Evolutionary conservation across 2,797 vertebrate species (phyloP), one percentile per base, ranked within the genome.

Genomic region (Vultur gryphus): DNA sequence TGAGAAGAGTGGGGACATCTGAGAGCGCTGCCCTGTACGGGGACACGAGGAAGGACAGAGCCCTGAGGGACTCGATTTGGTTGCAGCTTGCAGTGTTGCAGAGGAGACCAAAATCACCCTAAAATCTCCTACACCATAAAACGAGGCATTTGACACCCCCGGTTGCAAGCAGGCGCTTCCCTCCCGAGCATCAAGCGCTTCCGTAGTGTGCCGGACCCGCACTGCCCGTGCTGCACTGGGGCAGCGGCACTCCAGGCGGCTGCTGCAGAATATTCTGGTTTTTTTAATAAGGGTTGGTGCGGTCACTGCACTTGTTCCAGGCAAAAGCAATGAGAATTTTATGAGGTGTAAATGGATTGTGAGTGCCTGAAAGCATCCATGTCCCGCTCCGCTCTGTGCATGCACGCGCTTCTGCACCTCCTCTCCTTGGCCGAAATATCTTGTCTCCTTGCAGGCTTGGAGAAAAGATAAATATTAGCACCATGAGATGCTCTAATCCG

Each of bases 271-370:
- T 37, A 37, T 96, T 46, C 59, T 25, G 57, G 41, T 57, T 6
- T 48, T 81, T 97, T 77, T 82, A 84, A 72, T 46, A 11, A 9
- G 88, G 54, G 44, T 54, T 70, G 41, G 51, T 89, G 57, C 16
- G 15, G 82, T 95, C 90, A 92, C 77, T 90, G 95, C 65, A 4
- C 91, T 96, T 61, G 87, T 91, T 92, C 65, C 59, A 52, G 67
- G 90, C 72, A 39, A 89, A 92, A 84, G 90, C 64, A 87, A 90
- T 94, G 93, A 96, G 95, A 91, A 90, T 95, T 97, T 96, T 82
- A 95, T 93, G 95, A 97, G 90, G 91, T 93, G 93, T 84, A 92
- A 97, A 96, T 96, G 95, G 88, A 79, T 95, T 76, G 86, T 16
- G 85, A 87, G 84, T 49, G 82, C 67, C 71, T 84, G 93, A 78